A percentile compares a stretch with the other conserved stretches of the same genome.
phyloP scores from a whole-genome alignment of 2,113 vertebrate species.

The Castor canadensis region DNA sequence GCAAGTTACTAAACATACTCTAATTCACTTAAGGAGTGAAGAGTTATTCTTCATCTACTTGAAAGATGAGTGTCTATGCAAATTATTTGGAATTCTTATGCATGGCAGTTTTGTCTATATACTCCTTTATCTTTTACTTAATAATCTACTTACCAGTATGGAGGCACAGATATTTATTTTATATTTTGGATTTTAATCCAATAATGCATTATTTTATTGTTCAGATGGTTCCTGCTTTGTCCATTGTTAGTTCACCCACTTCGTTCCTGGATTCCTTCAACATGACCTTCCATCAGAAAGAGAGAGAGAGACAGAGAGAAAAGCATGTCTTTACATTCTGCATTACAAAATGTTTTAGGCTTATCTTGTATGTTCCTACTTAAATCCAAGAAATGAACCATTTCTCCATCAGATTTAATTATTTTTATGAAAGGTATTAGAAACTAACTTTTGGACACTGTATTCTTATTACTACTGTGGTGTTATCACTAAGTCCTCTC shows the following conservation, averaged over 20 bases:
- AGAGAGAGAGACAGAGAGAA: neutral
- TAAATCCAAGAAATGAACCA: neutral
- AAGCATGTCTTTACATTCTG: neutral
- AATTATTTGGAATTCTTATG: neutral
- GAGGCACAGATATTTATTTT: neutral
- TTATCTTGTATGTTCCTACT: neutral
- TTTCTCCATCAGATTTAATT: neutral
- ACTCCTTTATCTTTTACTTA: neutral
- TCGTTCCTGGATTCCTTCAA: neutral
- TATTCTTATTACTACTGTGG: neutral
- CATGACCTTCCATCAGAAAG: neutral
- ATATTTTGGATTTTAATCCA: neutral
- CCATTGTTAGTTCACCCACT: neutral
- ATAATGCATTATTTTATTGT: neutral
- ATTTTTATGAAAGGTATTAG: neutral
- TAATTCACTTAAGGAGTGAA: neutral
- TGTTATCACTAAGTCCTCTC: neutral
- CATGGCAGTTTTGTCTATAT: neutral
- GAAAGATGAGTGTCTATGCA: neutral
- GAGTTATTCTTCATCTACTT: neutral
- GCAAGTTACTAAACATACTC: neutral
- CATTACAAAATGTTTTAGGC: neutral
- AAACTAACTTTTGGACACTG: neutral
- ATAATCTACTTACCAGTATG: neutral
- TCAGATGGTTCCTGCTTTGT: neutral